These are phyloP conservation scores for Avahi laniger DNA, from an alignment of 2,797 vertebrate genomes.

Conservation along the genomic window DNA sequence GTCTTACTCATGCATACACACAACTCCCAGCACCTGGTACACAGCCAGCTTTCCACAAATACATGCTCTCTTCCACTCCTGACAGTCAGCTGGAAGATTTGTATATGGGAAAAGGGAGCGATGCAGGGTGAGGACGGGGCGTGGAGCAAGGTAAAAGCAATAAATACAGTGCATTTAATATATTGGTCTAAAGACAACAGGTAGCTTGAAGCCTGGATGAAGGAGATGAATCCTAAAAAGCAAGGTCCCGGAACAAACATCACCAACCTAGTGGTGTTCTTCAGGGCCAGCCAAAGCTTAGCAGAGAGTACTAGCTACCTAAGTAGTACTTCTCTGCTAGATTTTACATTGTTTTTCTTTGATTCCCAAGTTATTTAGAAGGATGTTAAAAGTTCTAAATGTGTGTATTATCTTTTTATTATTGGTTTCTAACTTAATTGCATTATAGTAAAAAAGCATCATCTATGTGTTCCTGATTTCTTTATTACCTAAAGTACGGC, in stretches of 20 bases:
- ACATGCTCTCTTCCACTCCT: background rate
- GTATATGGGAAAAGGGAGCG: background rate
- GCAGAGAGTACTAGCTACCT: background rate
- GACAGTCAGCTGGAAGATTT: background rate
- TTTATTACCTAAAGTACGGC: background rate
- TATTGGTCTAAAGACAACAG: background rate
- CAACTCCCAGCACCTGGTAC: background rate
- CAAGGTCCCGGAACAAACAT: background rate
- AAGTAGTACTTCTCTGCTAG: background rate
- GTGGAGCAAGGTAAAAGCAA: background rate
- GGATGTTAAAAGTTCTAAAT: background rate
- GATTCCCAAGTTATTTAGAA: background rate
- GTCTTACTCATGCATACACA: background rate
- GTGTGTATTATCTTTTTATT: background rate
- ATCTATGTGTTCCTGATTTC: background rate
- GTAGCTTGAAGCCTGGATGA: background rate
- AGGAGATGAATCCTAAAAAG: background rate
- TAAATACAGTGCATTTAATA: too few relatives aligned
- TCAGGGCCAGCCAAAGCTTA: background rate
- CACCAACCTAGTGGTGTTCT: background rate
- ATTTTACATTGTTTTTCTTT: background rate
- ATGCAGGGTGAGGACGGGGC: accelerated
- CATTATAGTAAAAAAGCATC: background rate
- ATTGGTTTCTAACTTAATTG: background rate
- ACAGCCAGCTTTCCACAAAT: background rate